These are phyloP conservation scores for Acanthurus leucopareius DNA, from an alignment of 2,797 vertebrate species.

Conservation along the genomic window DNA sequence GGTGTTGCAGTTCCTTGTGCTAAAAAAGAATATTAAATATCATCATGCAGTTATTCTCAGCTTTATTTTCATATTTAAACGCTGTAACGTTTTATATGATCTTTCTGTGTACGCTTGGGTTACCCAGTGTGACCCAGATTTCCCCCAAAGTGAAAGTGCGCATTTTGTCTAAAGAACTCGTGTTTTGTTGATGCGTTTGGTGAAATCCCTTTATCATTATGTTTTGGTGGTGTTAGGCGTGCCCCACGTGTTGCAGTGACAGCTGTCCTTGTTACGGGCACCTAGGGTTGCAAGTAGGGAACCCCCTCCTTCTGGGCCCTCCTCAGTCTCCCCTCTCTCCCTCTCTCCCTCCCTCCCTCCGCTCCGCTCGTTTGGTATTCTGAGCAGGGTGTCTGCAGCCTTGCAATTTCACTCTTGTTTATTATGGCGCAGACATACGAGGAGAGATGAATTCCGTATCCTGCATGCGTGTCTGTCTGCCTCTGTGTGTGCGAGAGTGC, in stretches of 20 bases:
- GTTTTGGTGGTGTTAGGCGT: not conserved
- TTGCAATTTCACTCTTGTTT: constrained; percentile 87
- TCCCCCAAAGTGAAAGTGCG: not conserved
- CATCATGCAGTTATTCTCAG: not conserved
- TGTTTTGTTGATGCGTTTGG: not conserved
- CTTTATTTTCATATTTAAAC: not conserved
- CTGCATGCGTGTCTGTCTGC: constrained; percentile 80
- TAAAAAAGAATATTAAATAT: not conserved
- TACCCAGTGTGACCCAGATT: not conserved
- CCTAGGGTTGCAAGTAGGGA: constrained; percentile 70
- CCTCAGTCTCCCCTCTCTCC: constrained; percentile 69
- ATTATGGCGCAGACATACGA: constrained; percentile 89
- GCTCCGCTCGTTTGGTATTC: constrained; percentile 86
- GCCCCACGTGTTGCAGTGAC: constrained; percentile 62
- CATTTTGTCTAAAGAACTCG: not conserved
- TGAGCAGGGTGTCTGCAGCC: constrained; percentile 81
- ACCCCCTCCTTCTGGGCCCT: constrained; percentile 70
- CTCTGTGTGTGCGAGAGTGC: constrained; percentile 12
- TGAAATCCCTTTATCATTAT: not conserved
- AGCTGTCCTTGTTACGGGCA: constrained; percentile 62
- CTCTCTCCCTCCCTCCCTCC: constrained; percentile 53
- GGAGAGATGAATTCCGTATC: constrained; percentile 88
- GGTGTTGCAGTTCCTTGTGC: not conserved
- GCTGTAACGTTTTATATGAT: not conserved
- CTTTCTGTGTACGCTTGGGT: too few species aligned